Evolutionary conservation across 2,888 invertebrate species (phyloP).

Genomic region (Eristalis tenax): DNA sequence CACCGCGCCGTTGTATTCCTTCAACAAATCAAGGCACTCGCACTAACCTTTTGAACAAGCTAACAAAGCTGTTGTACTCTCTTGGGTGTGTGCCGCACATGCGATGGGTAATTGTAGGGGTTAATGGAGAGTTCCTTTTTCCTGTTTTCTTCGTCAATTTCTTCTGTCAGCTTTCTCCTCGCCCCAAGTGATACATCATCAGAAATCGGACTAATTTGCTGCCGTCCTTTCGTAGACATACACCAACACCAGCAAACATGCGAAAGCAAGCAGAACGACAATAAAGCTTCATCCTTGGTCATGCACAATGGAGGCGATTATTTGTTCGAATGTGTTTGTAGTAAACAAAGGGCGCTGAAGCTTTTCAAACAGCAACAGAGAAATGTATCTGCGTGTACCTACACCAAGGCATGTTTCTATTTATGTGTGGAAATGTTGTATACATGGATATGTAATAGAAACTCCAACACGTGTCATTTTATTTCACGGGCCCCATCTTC

Average conservation of each 20-base stretch:
- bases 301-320: slow-evolving; percentile 37
- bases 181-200: slow-evolving; percentile 25
- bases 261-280: background rate
- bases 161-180: slow-evolving; percentile 5
- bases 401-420: background rate
- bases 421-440: background rate
- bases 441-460: slow-evolving; percentile 19
- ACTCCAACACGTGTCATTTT: slow-evolving; percentile 67
- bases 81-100: background rate
- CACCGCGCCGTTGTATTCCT: slow-evolving; percentile 2
- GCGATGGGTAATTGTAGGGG: background rate
- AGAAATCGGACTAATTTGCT: slow-evolving; percentile 15
- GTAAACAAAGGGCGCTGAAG: slow-evolving; percentile 46
- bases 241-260: background rate
- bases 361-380: background rate
- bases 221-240: background rate
- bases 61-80: background rate
- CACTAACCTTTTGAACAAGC: background rate
- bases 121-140: background rate
- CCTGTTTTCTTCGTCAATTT: slow-evolving; percentile 1
- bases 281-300: slow-evolving; percentile 60
- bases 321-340: slow-evolving; percentile 13
- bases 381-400: background rate
- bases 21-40: background rate
- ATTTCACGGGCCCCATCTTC: slow-evolving; percentile 36